phyloP scores from a whole-genome alignment of 2,113 vertebrate species.

The Neotoma lepida region DNA sequence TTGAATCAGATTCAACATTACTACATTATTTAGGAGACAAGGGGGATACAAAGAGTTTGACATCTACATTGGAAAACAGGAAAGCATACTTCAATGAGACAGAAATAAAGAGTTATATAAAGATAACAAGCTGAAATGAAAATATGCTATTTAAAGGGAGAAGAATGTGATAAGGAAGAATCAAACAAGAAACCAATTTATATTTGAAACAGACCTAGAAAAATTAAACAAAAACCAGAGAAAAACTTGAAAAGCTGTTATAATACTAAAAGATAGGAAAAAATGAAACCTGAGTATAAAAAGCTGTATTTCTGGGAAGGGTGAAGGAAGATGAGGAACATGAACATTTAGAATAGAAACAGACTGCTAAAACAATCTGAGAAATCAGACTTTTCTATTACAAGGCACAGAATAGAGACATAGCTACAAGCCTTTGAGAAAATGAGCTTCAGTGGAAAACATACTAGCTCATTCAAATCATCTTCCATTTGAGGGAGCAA shows the following conservation, averaged over 20 bases:
- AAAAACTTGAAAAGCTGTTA: background rate
- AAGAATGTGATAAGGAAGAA: background rate
- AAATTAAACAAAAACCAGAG: constrained; percentile 28
- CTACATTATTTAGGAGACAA: background rate
- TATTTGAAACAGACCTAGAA: background rate
- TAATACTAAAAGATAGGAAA: background rate
- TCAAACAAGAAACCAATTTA: constrained; percentile 20
- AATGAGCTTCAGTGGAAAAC: background rate
- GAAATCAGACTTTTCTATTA: background rate
- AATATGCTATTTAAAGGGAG: constrained; percentile 16
- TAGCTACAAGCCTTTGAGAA: background rate
- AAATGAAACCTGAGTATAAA: background rate
- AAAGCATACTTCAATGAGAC: background rate
- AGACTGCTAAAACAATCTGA: background rate
- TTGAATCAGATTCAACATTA: background rate
- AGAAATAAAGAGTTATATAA: background rate
- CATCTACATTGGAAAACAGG: background rate
- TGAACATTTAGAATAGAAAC: background rate
- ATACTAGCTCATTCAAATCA: background rate
- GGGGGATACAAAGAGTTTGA: background rate
- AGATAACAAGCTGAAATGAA: background rate
- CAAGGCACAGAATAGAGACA: background rate
- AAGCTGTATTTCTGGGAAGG: background rate
- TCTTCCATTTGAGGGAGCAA: background rate
- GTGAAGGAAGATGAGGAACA: background rate